A percentile compares a stretch with the other conserved stretches of the same genome.
phyloP scores from a whole-genome alignment of 1,140 invertebrate genomes.

The Hylaeus anthracinus region DNA sequence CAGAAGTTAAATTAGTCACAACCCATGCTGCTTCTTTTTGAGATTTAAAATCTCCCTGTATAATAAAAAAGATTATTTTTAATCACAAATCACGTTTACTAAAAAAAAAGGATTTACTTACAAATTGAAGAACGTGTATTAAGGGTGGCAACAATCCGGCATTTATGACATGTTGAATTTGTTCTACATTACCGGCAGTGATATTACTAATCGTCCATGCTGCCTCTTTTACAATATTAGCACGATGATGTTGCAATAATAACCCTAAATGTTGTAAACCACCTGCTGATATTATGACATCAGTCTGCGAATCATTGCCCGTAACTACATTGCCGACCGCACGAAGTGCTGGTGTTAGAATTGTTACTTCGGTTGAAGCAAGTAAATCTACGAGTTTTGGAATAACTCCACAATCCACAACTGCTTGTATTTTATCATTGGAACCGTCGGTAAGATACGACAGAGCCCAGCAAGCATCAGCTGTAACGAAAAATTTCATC shows the following conservation, averaged over 20 bases:
- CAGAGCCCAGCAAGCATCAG: conserved; percentile 97
- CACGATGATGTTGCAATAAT: conserved; percentile 88
- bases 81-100: conserved; percentile 84
- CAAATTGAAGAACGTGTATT: conserved; percentile 85
- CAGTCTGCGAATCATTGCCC: conserved; percentile 92
- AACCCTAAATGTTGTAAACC: conserved; percentile 87
- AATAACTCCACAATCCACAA: conserved; percentile 88
- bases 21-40: conserved; percentile 93
- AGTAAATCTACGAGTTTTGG: conserved; percentile 89
- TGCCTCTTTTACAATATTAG: conserved; percentile 90
- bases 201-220: conserved; percentile 93
- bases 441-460: conserved; percentile 97
- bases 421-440: conserved; percentile 95
- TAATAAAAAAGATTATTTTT: conserved; percentile 44
- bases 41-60: conserved; percentile 88
- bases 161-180: conserved; percentile 90
- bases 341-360: conserved; percentile 94
- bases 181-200: conserved; percentile 87
- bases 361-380: conserved; percentile 85
- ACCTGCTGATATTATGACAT: conserved; percentile 91
- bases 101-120: conserved; percentile 74
- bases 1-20: conserved; percentile 90
- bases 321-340: conserved; percentile 94
- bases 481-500: conserved; percentile 74
- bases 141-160: conserved; percentile 86